Evolutionary conservation across 2,888 invertebrate species (phyloP), one percentile per base, ranked within the genome.

Genomic region (Gortyna flavago): DNA sequence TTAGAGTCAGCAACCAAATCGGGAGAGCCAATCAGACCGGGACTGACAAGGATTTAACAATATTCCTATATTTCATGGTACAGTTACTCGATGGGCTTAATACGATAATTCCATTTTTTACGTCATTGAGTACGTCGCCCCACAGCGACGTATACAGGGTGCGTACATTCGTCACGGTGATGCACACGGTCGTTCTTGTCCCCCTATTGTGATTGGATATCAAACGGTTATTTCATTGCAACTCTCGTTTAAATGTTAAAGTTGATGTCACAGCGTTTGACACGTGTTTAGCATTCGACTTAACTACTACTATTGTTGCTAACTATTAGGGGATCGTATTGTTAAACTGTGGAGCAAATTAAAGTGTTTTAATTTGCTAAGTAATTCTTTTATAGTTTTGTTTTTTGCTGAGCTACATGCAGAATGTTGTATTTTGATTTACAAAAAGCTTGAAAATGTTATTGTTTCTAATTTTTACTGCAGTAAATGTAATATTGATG

Each of bases 211-310:
- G 91, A 93, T 94, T 91, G 92, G 90, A 90, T 95, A 94, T 95
- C 93, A 92, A 93, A 94, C 93, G 90, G 91, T 94, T 95, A 94
- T 94, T 93, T 94, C 95, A 93, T 95, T 93, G 92, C 93, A 89
- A 92, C 89, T 94, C 92, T 91, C 93, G 91, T 95, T 93, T 90
- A 93, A 91, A 93, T 91, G 92, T 93, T 92, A 92, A 92, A 94
- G 91, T 93, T 92, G 91, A 94, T 94, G 95, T 95, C 93, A 92
- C 91, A 91, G 92, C 91, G 92, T 93, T 95, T 95, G 96, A 96
- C 96, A 95, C 96, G 96, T 96, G 96, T 95, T 96, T 95, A 95
- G 95, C 92, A 93, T 94, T 92, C 93, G 93, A 95, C 94, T 95
- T 94, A 94, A 94, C 91, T 93, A 90, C 91, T 93, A 90, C 94